These are phyloP conservation scores for Pterobdella sp. DNA, from an alignment of 2,888 invertebrate genomes.

Conservation along the genomic window DNA sequence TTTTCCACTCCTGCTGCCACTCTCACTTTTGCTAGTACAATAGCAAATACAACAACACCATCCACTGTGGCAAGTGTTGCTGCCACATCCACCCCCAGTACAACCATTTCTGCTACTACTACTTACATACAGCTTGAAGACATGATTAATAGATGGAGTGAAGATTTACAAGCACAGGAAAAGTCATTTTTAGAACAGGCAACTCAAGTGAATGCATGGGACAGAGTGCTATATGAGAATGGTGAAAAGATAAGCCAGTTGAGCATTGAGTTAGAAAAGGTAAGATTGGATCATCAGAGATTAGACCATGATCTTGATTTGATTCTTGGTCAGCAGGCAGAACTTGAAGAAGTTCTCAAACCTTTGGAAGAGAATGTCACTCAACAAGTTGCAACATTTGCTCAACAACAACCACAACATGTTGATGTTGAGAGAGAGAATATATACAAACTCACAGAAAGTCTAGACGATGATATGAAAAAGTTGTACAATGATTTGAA, in stretches of 20 bases:
- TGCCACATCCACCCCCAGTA: background rate
- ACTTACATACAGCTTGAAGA: constrained; percentile 81
- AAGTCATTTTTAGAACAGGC: constrained; percentile 86
- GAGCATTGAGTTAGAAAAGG: constrained; percentile 76
- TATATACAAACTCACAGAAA: constrained; percentile 80
- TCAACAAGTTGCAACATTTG: constrained; percentile 43
- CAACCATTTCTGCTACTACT: constrained; percentile 49
- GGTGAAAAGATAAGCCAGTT: constrained; percentile 83
- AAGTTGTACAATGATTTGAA: constrained; percentile 90
- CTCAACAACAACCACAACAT: constrained; percentile 54
- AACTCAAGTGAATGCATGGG: constrained; percentile 91
- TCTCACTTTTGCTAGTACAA: too few relatives aligned
- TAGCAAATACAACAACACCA: constrained; percentile 10
- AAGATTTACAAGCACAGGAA: constrained; percentile 84
- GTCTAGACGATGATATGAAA: constrained; percentile 79
- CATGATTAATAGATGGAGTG: constrained; percentile 83
- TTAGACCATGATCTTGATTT: constrained; percentile 88
- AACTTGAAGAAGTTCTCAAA: constrained; percentile 74
- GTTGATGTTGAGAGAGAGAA: constrained; percentile 82
- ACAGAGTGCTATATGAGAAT: constrained; percentile 75
- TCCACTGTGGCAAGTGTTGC: background rate
- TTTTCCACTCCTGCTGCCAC: too few relatives aligned
- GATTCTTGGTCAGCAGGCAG: constrained; percentile 80
- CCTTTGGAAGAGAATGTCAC: constrained; percentile 66
- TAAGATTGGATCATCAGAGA: constrained; percentile 78